Conservation (phyloP, 37 sponge, comb jelly and placozoan species). For the Beroe ovata region DNA sequence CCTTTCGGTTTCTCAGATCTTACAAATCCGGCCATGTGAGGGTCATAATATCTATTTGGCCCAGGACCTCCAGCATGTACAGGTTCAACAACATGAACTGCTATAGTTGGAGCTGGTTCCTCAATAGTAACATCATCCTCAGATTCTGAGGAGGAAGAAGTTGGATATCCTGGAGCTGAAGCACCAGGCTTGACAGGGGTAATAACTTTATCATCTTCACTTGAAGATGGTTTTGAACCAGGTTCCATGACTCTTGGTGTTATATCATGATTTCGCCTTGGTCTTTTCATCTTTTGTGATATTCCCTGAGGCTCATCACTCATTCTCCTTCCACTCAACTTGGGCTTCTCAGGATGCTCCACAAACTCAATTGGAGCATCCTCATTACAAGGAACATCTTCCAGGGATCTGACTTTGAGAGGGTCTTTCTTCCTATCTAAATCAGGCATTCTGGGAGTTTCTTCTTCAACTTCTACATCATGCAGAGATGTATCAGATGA, state of each 20-base stretch:
- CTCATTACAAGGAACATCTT: too few species aligned
- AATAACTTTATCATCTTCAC: not conserved
- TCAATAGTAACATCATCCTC: not conserved
- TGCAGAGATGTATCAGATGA: not conserved
- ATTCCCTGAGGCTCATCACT: not conserved
- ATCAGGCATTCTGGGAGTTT: too few species aligned
- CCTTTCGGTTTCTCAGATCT: not conserved
- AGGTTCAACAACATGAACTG: not conserved
- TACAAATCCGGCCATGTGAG: too few species aligned
- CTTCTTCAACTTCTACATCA: not conserved
- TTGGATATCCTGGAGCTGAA: not conserved
- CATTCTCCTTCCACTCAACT: not conserved
- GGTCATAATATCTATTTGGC: too few species aligned
- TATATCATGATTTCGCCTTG: too few species aligned
- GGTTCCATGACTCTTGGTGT: not conserved
- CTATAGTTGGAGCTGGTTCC: not conserved
- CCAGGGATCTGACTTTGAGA: too few species aligned
- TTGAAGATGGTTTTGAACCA: too few species aligned
- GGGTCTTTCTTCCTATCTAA: too few species aligned
- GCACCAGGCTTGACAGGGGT: not conserved
- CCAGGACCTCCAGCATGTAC: too few species aligned
- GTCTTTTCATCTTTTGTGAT: not conserved
- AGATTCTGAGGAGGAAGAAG: not conserved
- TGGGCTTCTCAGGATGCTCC: not conserved
- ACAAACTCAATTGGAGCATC: too few species aligned